phyloP scores from a whole-genome alignment of 1,140 invertebrate species.

The Dinothrombium tinctorium region DNA sequence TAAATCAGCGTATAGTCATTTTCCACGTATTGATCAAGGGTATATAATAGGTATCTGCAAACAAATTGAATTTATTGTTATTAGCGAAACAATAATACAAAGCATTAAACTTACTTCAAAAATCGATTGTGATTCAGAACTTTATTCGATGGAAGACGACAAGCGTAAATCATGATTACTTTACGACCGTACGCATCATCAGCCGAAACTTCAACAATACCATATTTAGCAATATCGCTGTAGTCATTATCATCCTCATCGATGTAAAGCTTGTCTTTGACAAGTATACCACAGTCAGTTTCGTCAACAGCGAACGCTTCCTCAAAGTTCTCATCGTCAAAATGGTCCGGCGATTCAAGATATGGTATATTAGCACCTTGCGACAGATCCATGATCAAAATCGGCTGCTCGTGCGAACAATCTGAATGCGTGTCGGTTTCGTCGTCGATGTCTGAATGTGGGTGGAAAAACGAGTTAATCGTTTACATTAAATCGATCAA shows the following conservation, averaged over 20 bases:
- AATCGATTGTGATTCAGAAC: constrained; percentile 56
- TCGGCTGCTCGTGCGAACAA: neutral
- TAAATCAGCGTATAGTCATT: constrained; percentile 98
- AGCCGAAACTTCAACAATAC: constrained; percentile 64
- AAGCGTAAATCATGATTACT: constrained; percentile 83
- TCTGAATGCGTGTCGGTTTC: neutral
- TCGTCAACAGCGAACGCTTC: no score
- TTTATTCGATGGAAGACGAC: constrained; percentile 63
- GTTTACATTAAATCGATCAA: no score
- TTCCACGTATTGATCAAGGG: constrained; percentile 90
- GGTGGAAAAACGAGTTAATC: no score
- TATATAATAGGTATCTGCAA: constrained; percentile 68
- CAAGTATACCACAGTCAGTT: no score
- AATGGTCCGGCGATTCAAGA: constrained; percentile 51
- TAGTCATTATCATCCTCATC: constrained; percentile 30
- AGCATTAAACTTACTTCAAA: constrained; percentile 35
- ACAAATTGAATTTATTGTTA: neutral
- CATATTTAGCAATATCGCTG: constrained; percentile 49
- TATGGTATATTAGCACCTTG: constrained; percentile 14
- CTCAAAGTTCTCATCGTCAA: constrained; percentile 80
- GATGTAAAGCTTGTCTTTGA: constrained; percentile 22
- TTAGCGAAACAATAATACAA: neutral
- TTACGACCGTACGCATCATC: constrained; percentile 73
- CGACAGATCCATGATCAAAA: neutral
- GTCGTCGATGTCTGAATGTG: neutral